Evolutionary conservation across 2,888 invertebrate species (phyloP), one percentile per base, ranked within the genome.

Genomic region (Lasioglossum pauxillum): DNA sequence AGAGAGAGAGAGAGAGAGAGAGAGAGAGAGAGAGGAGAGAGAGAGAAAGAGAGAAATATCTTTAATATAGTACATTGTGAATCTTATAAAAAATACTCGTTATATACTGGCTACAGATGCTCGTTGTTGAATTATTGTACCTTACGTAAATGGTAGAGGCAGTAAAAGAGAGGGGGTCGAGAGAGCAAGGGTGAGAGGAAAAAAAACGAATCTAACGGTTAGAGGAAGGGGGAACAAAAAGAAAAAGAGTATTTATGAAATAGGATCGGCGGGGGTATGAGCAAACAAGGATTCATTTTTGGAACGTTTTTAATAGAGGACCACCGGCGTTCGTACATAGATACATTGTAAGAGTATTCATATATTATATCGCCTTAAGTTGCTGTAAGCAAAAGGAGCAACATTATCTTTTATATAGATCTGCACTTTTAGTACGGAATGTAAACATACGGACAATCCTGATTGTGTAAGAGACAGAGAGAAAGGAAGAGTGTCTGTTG

Each of bases 361-460:
- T 81, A 82, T 80, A 83, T 83, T 75, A 64, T 75, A 81, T 84
- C 83, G 86, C 85, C 83, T 84, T 86, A 84, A 78, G 86, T 88
- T 83, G 84, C 83, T 86, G 72, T 60, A 77, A 57, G 86, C 85
- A 74, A 77, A 79, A 64, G 35, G 23, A 82, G 88, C 80, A 86
- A 86, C 86, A 69, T 88, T 86, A 81, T 89, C 89, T 89, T 89
- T 88, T 88, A 81, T 86, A 86, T 88, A 84, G 88, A 74, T 80
- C 82, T 86, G 88, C 86, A 86, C 88, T 84, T 84, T 88, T 88
- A 88, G 88, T 77, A 82, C 79, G 86, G 78, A 80, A 81, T 75
- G 80, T 83, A 83, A 82, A 79, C 81, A 83, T 81, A 78, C 77
- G 84, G 82, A 87, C 87, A 88, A 87, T 88, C 87, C 71, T 82